Evolutionary conservation across 1,140 invertebrate species (phyloP), one percentile per base, ranked within the genome.

Genomic region (Microplitis demolitor): DNA sequence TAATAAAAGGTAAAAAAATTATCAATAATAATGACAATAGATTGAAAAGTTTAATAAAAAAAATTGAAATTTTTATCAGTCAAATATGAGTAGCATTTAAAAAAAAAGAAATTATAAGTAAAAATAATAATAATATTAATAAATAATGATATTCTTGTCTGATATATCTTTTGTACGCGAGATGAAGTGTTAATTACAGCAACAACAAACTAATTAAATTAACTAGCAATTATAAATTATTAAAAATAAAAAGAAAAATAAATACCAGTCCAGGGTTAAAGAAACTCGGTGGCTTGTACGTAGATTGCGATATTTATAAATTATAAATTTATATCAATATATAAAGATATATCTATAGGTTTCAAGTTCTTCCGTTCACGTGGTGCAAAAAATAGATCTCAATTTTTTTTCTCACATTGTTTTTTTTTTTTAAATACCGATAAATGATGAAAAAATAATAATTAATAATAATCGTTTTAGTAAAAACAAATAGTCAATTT

Each of bases 241-340:
- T 58, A 51, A 70, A 70, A 37, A 54, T 33, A 31, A 16, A 62
- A 53, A 37, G 13, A 37, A n/a, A 34, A 62, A 60, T n/a, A 61
- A 37, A 72, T 73, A 73, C 71, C 74, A 73, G 74, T 73, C 45
- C 45, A 67, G 71, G 71, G 74, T 76, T 73, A 73, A 69, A 73
- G 72, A 61, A 62, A 71, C 68, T 76, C 62, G 74, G 64, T 76
- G 71, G 64, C 66, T 69, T 51, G 37, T 73, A 66, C 67, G 61
- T 73, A 70, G 71, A 61, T 50, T 60, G 45, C 61, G 11, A 66
- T 71, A 35, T 39, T 45, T 16, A 56, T 14, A 14, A 34, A 69
- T 34, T 56, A 45, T 45, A 51, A 37, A 66, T 66, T 33, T 66
- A 24, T 24, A 31, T 66, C 64, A 24, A 66, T 50, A 9, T 45